phyloP scores from a whole-genome alignment of 2,797 vertebrate genomes.

The Pseudocheirus occidentalis region DNA sequence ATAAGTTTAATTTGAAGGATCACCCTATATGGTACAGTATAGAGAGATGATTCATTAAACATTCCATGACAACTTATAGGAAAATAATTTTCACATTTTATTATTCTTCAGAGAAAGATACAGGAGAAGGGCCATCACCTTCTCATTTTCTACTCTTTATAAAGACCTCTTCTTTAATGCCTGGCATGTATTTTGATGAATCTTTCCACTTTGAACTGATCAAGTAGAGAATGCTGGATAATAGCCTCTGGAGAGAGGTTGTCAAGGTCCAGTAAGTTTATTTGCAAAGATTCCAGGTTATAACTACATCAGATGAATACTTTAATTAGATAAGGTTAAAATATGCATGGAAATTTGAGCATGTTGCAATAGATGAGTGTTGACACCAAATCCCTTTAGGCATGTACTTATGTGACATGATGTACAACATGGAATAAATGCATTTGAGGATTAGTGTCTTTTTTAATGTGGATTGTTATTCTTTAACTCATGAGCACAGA shows the following conservation, averaged over 20 bases:
- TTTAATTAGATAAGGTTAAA: not conserved
- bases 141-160: not conserved
- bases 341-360: not conserved
- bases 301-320: slow-evolving; percentile 29
- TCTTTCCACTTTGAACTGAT: slow-evolving; percentile 31
- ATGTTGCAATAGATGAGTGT: not conserved
- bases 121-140: not conserved
- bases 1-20: not conserved
- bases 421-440: not conserved
- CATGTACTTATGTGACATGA: not conserved
- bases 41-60: not conserved
- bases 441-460: not conserved
- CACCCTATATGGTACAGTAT: not conserved
- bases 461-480: not conserved
- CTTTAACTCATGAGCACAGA: not conserved
- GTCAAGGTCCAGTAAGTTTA: not conserved
- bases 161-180: not conserved
- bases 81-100: slow-evolving; percentile 38
- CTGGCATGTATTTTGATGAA: not conserved
- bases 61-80: not conserved
- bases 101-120: not conserved
- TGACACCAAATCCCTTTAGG: not conserved
- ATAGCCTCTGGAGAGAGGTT: slow-evolving; percentile 23
- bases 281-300: slow-evolving; percentile 38
- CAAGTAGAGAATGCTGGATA: slow-evolving; percentile 8